Conservation (phyloP, 2,113 vertebrate species). For the Sander lucioperca region DNA sequence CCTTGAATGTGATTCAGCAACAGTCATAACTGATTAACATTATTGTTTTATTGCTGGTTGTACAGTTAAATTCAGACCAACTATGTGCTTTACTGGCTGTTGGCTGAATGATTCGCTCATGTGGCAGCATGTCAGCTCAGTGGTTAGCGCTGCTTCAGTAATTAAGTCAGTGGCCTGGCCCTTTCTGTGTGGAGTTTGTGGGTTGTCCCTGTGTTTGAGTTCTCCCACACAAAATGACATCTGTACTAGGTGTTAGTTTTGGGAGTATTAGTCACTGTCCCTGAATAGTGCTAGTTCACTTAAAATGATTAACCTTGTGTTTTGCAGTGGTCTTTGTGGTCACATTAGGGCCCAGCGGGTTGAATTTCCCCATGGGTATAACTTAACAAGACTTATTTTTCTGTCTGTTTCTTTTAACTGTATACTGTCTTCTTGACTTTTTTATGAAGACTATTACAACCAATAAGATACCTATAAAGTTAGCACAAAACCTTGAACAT, state of each 20-base stretch:
- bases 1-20: conserved; percentile 4
- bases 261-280: background rate
- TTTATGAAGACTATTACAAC: background rate
- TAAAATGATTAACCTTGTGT: too few relatives aligned
- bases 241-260: background rate
- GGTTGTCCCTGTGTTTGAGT: background rate
- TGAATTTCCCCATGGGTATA: background rate
- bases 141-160: background rate
- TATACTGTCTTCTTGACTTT: background rate
- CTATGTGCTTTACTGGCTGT: background rate
- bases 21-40: background rate
- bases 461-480: background rate
- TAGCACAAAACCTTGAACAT: background rate
- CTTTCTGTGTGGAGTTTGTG: background rate
- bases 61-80: background rate
- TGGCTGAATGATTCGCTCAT: background rate
- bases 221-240: background rate
- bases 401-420: background rate
- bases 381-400: background rate
- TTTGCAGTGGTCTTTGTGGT: too few relatives aligned
- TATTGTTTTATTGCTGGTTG: background rate
- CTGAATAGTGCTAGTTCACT: background rate
- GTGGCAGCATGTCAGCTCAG: background rate
- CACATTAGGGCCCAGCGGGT: background rate
- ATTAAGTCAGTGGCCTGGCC: background rate